Evolutionary conservation across 2,888 invertebrate genomes (phyloP).

Genomic region (Patella pellucida): DNA sequence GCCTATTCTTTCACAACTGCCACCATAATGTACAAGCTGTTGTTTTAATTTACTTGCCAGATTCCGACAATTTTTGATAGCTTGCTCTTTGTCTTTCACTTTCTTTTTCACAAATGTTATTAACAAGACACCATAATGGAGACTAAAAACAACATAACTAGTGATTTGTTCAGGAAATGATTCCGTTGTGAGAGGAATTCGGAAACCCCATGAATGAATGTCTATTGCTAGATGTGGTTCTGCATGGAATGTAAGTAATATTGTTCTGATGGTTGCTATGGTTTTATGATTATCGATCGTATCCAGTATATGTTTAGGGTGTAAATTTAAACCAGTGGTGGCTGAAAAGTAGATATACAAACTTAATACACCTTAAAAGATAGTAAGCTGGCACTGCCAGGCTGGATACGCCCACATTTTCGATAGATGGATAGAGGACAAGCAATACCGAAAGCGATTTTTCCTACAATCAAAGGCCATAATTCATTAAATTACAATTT

Average conservation of each 20-base stretch:
- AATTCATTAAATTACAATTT: too few relatives aligned
- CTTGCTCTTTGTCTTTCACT: slow-evolving; percentile 20
- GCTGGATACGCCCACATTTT: too few relatives aligned
- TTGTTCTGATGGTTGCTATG: slow-evolving; percentile 14
- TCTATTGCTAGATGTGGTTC: slow-evolving; percentile 41
- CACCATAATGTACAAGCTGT: slow-evolving; percentile 49
- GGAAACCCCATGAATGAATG: slow-evolving; percentile 53
- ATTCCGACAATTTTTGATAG: slow-evolving; percentile 34
- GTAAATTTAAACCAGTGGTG: slow-evolving; percentile 31
- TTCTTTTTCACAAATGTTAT: slow-evolving; percentile 38
- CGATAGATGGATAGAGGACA: too few relatives aligned
- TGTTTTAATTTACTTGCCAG: slow-evolving; percentile 44
- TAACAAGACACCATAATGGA: slow-evolving; percentile 46
- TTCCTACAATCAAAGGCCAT: too few relatives aligned
- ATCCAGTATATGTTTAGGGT: slow-evolving; percentile 49
- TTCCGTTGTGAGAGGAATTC: slow-evolving; percentile 35
- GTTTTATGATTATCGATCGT: slow-evolving; percentile 25
- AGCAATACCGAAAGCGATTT: too few relatives aligned
- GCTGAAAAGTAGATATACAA: slow-evolving; percentile 25
- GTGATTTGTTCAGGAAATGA: slow-evolving; percentile 38
- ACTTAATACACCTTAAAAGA: too few relatives aligned
- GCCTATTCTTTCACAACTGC: slow-evolving; percentile 50
- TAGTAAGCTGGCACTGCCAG: too few relatives aligned
- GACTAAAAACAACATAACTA: slow-evolving; percentile 39
- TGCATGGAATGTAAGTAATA: slow-evolving; percentile 27